Base-by-base conservation (phyloP, 2,113 vertebrate species). In the Spheniscus mendiculus region DNA sequence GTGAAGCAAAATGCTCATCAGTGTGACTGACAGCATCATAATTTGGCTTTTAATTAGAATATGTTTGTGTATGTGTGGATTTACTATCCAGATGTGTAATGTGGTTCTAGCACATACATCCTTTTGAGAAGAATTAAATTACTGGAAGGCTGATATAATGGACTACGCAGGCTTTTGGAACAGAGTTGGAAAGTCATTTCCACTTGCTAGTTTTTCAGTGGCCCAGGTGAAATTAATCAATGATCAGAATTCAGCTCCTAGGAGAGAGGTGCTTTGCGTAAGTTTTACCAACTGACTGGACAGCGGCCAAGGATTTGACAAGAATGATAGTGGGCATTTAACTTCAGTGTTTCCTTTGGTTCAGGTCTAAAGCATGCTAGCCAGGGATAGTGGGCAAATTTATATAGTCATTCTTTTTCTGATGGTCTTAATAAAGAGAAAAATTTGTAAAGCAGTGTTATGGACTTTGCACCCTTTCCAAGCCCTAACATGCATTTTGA, bases 31-130 rank as follows among this genome's bases (percentile, higher is more conserved):
- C 55, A 92, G 47, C 53, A 47, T 45, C 50, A 55, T 53, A 59
- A 84, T 70, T 56, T 81, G 79, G 15, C 40, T 94, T 86, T 95
- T 90, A 93, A 77, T 80, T 86, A 87, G 59, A 49, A 71, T 72
- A 40, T 69, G 13, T n/a, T 72, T 80, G 14, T n/a, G 12, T 55
- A 55, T 87, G 29, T 69, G 34, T 91, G 72, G 56, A 74, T 67
- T 83, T 63, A 67, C 61, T 76, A 34, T 47, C n/a, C 63, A 93
- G 72, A 67, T 0, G 0, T 56, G 52, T 32, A 81, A 69, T 55
- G 69, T 42, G 47, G 32, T 52, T 87, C 55, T 89, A 84, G 38
- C 19, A 87, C 44, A 74, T 79, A 44, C 18, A 76, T 74, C 34
- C 56, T 86, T 92, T 70, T 69, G 65, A 71, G 63, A 78, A 92